Evolutionary conservation across 2,888 invertebrate genomes (phyloP).

Genomic region (Ditula angustiorana): DNA sequence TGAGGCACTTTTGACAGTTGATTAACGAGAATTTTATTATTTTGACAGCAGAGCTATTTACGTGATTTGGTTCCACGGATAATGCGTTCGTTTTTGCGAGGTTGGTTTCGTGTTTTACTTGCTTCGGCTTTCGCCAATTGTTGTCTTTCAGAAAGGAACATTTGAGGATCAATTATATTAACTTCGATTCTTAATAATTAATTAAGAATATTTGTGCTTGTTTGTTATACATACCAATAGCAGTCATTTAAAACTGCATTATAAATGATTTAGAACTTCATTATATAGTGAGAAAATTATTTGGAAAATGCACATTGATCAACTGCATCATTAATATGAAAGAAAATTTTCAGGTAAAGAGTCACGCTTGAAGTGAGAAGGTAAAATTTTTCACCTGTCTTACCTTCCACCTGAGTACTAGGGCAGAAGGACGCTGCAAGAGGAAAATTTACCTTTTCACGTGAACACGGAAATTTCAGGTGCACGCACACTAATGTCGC

Average conservation of each 20-base stretch:
- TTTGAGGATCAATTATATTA: background rate
- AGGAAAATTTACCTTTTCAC: constrained; percentile 60
- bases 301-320: background rate
- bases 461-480: constrained; percentile 59
- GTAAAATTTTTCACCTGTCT: constrained; percentile 78
- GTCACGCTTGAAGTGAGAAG: constrained; percentile 51
- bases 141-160: too few relatives aligned
- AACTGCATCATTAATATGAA: background rate
- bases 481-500: constrained; percentile 52
- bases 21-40: constrained; percentile 46
- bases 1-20: constrained; percentile 78
- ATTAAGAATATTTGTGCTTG: background rate
- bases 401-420: constrained; percentile 76
- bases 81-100: background rate
- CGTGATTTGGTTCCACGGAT: background rate
- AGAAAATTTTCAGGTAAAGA: constrained; percentile 34
- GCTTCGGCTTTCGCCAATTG: background rate
- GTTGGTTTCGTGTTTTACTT: background rate
- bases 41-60: constrained; percentile 29
- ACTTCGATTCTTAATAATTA: background rate
- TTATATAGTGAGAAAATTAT: background rate
- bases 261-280: too few relatives aligned
- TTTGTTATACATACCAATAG: background rate
- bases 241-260: background rate
- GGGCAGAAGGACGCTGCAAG: constrained; percentile 61